phyloP scores from a whole-genome alignment of 2,113 vertebrate species.

The Erythrolamprus reginae region DNA sequence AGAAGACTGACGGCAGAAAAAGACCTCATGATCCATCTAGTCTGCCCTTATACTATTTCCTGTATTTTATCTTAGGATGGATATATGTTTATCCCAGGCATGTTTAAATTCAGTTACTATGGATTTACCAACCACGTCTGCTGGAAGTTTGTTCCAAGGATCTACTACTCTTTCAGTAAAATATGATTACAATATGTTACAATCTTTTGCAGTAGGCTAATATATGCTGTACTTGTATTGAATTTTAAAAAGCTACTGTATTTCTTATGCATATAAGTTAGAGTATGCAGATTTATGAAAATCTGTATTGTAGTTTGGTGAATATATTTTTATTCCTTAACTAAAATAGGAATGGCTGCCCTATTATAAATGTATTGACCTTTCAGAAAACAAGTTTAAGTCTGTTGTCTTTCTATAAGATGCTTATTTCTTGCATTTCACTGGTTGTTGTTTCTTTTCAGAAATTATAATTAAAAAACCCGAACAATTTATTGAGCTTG shows the following conservation, averaged over 20 bases:
- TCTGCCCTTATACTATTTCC: too few species aligned
- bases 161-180: too few species aligned
- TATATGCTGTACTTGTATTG: not conserved
- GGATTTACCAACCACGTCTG: too few species aligned
- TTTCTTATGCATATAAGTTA: not conserved
- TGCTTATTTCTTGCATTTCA: not conserved
- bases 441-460: conserved; percentile 29
- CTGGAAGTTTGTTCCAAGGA: too few species aligned
- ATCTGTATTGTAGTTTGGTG: not conserved
- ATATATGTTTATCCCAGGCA: too few species aligned
- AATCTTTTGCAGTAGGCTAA: not conserved
- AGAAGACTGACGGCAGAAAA: too few species aligned
- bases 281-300: not conserved
- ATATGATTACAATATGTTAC: too few species aligned
- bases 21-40: too few species aligned
- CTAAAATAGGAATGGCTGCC: not conserved
- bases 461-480: conserved; percentile 57
- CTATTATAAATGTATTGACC: not conserved
- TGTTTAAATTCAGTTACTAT: too few species aligned
- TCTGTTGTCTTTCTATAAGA: not conserved
- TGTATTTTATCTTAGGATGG: too few species aligned
- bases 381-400: not conserved
- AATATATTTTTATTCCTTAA: not conserved
- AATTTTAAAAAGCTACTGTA: not conserved
- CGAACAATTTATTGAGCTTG: conserved; percentile 72